Evolutionary conservation across 2,113 vertebrate species (phyloP).

Genomic region (Morone saxatilis): DNA sequence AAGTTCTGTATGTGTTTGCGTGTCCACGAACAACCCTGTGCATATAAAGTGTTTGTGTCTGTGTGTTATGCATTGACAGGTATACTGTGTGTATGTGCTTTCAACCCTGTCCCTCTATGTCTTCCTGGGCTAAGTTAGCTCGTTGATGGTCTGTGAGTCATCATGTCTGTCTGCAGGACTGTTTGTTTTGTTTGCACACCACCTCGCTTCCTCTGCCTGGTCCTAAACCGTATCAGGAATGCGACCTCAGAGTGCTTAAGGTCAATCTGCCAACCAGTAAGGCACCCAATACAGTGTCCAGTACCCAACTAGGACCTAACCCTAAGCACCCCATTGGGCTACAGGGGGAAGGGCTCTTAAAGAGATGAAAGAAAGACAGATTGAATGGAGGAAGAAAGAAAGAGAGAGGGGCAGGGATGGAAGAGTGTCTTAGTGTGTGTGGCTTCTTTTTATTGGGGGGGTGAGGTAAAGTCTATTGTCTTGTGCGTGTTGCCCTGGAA

Average conservation of each 20-base stretch:
- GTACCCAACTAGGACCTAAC: constrained; percentile 70
- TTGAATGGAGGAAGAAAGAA: constrained; percentile 45
- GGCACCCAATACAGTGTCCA: constrained; percentile 71
- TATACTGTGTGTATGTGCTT: constrained; percentile 13
- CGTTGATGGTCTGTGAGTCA: constrained; percentile 56
- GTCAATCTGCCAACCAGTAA: constrained; percentile 66
- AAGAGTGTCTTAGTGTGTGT: constrained; percentile 47
- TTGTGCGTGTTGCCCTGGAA: constrained; percentile 79
- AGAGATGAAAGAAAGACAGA: constrained; percentile 60
- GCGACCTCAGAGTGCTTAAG: constrained; percentile 58
- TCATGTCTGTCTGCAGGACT: constrained; percentile 50
- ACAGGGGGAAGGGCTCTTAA: constrained; percentile 59
- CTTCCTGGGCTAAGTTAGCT: constrained; percentile 28
- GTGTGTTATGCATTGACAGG: constrained; percentile 2
- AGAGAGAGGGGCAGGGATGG: constrained; percentile 40
- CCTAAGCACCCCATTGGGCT: constrained; percentile 23
- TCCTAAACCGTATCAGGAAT: constrained; percentile 59
- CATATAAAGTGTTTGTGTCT: constrained; percentile 5
- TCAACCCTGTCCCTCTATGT: not conserved
- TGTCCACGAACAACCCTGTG: constrained; percentile 10
- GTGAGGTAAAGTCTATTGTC: constrained; percentile 71
- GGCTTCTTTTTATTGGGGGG: constrained; percentile 40
- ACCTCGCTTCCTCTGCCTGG: constrained; percentile 54
- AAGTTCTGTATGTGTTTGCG: constrained; percentile 25
- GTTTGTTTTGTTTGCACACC: constrained; percentile 66